Evolutionary conservation across 2,797 vertebrate species (phyloP).

Genomic region (Podarcis siculus): DNA sequence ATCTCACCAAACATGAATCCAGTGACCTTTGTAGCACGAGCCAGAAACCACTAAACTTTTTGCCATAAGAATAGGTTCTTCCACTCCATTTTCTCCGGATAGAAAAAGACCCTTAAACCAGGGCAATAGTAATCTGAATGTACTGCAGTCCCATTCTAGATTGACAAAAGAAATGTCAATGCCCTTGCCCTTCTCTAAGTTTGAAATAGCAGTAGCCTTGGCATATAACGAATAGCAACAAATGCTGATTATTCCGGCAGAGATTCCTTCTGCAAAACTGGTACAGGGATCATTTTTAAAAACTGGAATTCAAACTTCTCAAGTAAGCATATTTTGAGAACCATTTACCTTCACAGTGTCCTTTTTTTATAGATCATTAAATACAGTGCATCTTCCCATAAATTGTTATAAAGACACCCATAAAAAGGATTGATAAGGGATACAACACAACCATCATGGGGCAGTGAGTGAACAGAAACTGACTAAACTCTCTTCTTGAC

Average conservation of each 20-base stretch:
- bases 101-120: not conserved
- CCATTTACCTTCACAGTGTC: not conserved
- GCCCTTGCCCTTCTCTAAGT: not conserved
- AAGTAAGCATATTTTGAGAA: slow-evolving; percentile 2
- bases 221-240: not conserved
- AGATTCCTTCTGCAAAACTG: not conserved
- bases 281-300: not conserved
- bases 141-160: not conserved
- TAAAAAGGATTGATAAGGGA: slow-evolving; percentile 22
- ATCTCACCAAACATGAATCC: not conserved
- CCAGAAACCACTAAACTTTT: not conserved
- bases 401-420: slow-evolving; percentile 9
- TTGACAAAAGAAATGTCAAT: not conserved
- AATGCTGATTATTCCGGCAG: slow-evolving; percentile 1
- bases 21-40: not conserved
- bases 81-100: not conserved
- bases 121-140: not conserved
- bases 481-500: slow-evolving; percentile 26
- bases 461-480: not conserved
- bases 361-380: slow-evolving; percentile 41
- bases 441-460: not conserved
- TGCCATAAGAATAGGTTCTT: not conserved
- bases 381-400: slow-evolving; percentile 8
- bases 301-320: slow-evolving; percentile 16
- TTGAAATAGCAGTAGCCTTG: not conserved